Percentiles rank a stretch among this genome's conserved stretches.
These are phyloP conservation scores for Pseudonaja textilis DNA, from an alignment of 2,113 vertebrate species.

Conservation along the genomic window DNA sequence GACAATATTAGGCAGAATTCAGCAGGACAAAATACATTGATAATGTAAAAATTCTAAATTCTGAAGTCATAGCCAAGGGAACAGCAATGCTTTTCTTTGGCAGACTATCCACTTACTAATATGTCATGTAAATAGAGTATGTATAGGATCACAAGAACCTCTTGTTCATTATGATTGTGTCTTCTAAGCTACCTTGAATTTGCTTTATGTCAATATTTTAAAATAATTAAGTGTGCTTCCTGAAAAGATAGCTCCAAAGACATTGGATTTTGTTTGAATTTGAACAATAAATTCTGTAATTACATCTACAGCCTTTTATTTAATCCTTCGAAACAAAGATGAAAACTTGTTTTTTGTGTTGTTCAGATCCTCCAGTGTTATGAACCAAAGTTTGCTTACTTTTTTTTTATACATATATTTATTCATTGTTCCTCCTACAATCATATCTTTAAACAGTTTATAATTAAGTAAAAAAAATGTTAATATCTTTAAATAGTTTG, in stretches of 20 bases:
- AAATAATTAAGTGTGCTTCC: background rate
- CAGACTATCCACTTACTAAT: background rate
- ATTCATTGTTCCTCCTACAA: background rate
- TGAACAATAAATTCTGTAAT: background rate
- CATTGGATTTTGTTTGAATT: background rate
- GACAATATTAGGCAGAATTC: slow-evolving; percentile 1
- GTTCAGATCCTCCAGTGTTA: background rate
- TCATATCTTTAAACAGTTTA: background rate
- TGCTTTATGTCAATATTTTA: background rate
- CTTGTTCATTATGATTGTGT: background rate
- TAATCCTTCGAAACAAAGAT: background rate
- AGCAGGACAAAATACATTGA: background rate
- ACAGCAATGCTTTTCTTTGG: background rate
- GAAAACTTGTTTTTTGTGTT: background rate
- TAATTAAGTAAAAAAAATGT: background rate
- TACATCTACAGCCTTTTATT: background rate
- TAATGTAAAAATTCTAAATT: slow-evolving; percentile 5
- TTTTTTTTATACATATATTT: background rate
- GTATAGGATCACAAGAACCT: background rate
- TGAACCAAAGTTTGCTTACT: background rate
- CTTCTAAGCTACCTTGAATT: background rate
- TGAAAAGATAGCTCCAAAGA: background rate
- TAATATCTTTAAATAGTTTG: background rate
- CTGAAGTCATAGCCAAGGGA: background rate
- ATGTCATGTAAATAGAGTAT: background rate